These are phyloP conservation scores for Acanthopagrus latus DNA, from an alignment of 2,797 vertebrate species.

Conservation along the genomic window DNA sequence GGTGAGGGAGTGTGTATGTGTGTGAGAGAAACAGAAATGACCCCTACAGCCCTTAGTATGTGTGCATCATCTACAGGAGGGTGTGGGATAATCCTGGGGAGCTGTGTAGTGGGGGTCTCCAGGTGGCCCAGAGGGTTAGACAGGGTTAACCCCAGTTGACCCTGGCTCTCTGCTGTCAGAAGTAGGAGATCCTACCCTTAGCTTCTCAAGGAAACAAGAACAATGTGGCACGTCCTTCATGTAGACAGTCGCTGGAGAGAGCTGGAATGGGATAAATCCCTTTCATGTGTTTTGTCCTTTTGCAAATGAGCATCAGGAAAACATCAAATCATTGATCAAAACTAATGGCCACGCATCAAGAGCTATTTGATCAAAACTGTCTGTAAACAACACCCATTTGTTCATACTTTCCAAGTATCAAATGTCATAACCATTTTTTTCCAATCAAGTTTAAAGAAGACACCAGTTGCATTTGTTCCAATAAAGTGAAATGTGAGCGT, in stretches of 20 bases:
- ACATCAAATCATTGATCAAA: slow-evolving; percentile 1
- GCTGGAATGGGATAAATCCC: slow-evolving; percentile 17
- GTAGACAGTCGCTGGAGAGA: slow-evolving; percentile 32
- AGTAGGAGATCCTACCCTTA: slow-evolving; percentile 52
- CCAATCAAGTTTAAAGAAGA: slow-evolving; percentile 48
- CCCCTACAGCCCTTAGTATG: slow-evolving; percentile 63
- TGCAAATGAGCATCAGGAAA: background rate
- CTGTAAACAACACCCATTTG: slow-evolving; percentile 8
- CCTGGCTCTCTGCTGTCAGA: slow-evolving; percentile 69
- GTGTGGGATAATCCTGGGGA: slow-evolving; percentile 71
- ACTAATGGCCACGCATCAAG: slow-evolving; percentile 2
- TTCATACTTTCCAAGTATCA: slow-evolving; percentile 32
- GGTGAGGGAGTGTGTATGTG: background rate
- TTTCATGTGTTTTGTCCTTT: slow-evolving; percentile 27
- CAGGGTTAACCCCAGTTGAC: slow-evolving; percentile 81
- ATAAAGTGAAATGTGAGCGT: slow-evolving; percentile 47
- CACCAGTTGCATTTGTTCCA: slow-evolving; percentile 42
- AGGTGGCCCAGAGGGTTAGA: slow-evolving; percentile 76
- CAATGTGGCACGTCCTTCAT: slow-evolving; percentile 61
- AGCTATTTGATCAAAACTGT: slow-evolving; percentile 4
- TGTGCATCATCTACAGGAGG: slow-evolving; percentile 55
- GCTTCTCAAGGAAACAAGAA: slow-evolving; percentile 69
- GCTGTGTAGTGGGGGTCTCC: slow-evolving; percentile 65
- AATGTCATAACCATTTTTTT: slow-evolving; percentile 35
- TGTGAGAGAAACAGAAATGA: slow-evolving; percentile 42